Percentiles rank a stretch among this genome's conserved stretches.
Evolutionary conservation across 2,888 invertebrate species (phyloP).

Genomic region (Trichopoda pennipes): DNA sequence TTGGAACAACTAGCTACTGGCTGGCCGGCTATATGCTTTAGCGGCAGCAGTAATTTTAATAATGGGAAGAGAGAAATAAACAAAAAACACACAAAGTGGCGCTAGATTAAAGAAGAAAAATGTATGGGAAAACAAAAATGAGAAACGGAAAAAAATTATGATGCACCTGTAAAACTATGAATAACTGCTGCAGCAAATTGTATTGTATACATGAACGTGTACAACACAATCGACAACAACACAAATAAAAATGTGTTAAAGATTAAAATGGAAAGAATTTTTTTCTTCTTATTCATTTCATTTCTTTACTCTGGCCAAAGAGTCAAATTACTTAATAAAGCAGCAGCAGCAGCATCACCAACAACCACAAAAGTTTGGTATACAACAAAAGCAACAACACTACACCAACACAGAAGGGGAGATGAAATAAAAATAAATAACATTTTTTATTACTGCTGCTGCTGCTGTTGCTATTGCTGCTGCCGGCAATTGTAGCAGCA

Average conservation of each 20-base stretch:
- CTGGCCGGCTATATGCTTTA: constrained; percentile 3
- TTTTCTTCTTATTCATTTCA: too few relatives aligned
- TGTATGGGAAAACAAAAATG: constrained; percentile 12
- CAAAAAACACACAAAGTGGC: constrained; percentile 42
- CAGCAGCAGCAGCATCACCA: constrained; percentile 57
- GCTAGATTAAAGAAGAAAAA: constrained; percentile 46
- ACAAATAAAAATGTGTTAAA: constrained; percentile 56
- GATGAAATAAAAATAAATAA: constrained; percentile 13
- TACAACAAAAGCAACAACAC: too few relatives aligned
- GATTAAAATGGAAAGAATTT: constrained; percentile 60
- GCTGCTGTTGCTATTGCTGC: background rate
- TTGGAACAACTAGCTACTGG: constrained; percentile 42
- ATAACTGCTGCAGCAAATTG: constrained; percentile 4
- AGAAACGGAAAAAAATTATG: background rate
- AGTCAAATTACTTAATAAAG: constrained; percentile 68
- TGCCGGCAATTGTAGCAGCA: constrained; percentile 21
- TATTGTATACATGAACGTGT: background rate
- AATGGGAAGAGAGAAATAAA: background rate
- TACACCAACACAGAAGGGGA: constrained; percentile 31
- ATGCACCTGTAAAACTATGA: constrained; percentile 56
- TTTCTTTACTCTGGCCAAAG: constrained; percentile 30
- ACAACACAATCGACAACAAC: constrained; percentile 32
- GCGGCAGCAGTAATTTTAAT: constrained; percentile 29
- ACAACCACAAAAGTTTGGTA: background rate
- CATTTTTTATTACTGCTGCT: constrained; percentile 15